Base-by-base conservation (phyloP, 2,888 invertebrate species). In the Cotesia congregata region DNA sequence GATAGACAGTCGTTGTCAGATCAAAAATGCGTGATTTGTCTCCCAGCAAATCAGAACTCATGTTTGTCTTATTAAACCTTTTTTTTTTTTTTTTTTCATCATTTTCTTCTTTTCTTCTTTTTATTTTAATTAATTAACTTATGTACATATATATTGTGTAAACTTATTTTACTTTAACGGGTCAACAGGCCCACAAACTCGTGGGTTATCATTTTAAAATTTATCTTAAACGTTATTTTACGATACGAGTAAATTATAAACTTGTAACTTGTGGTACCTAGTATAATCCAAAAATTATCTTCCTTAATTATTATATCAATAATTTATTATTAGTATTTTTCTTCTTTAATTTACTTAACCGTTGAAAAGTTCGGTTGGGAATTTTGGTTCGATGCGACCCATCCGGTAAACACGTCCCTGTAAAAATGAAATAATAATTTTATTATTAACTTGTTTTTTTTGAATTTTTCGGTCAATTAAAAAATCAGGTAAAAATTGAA, bases 371-470 rank as follows among this genome's bases (percentile, higher is more conserved):
- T 94, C 91, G 94, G 94, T 89, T 94, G 92, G 90, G 93, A 92
- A 90, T 93, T 94, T 90, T 94, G 95, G 92, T 95, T 95, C 86
- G 94, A 93, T 80, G 95, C 94, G 87, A 96, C 96, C 96, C 96
- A 96, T 80, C 94, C 95, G 88, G 94, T 95, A 92, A 96, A 96
- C 81, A 97, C 97, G 90, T 97, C 97, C 91, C 96, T 96, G 93
- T 78, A 83, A 83, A 79, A 79, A 74, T 1, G 74, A 7, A 61
- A 75, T 12, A 30, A n/a, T 40, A 20, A 30, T 60, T 69, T 41
- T 6, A 72, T 67, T 15, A 72, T 15, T 67, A 5, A 20, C 67
- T 38, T 62, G 30, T 40, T 70, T 17, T 64, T 72, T 20, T 76
- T 68, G n/a, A n/a, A 39, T 30, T 40, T 67, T 12, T 38, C 40